phyloP scores from a whole-genome alignment of 2,888 invertebrate species.

The Dasysyrphus albostriatus region DNA sequence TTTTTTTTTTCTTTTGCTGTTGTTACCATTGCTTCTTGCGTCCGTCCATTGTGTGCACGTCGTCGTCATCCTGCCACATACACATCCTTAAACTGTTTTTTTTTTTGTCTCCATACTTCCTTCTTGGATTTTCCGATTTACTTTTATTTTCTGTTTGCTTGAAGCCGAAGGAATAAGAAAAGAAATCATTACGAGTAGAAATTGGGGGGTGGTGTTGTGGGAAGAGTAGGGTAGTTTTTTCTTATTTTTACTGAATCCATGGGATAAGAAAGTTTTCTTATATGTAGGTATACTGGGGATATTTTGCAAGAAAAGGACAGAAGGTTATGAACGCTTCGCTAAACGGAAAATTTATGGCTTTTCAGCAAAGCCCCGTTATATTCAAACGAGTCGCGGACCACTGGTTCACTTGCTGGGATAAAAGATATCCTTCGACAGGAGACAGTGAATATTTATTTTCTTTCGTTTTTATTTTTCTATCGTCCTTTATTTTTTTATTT shows the following conservation, averaged over 20 bases:
- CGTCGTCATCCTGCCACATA: conserved; percentile 73
- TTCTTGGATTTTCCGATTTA: conserved; percentile 67
- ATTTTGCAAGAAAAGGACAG: conserved; percentile 72
- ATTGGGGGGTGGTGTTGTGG: conserved; percentile 19
- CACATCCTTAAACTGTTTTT: conserved; percentile 58
- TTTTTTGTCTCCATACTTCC: conserved; percentile 10
- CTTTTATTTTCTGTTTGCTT: conserved; percentile 72
- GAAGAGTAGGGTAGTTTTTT: not conserved
- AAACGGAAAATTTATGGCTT: conserved; percentile 76
- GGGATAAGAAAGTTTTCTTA: conserved; percentile 74
- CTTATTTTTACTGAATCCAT: conserved; percentile 44
- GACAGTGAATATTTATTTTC: conserved; percentile 74
- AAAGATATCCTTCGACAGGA: conserved; percentile 73
- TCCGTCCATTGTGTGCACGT: conserved; percentile 71
- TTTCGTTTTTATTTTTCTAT: conserved; percentile 14
- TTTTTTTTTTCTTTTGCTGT: not conserved
- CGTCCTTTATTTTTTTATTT: no score
- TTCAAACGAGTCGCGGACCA: conserved; percentile 57
- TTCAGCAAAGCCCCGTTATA: conserved; percentile 68
- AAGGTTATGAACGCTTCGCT: conserved; percentile 76
- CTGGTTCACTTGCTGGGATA: conserved; percentile 54
- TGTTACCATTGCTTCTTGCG: conserved; percentile 31
- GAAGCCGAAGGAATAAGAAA: conserved; percentile 51
- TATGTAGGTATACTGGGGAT: not conserved
- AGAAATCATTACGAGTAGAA: conserved; percentile 44